phyloP scores from a whole-genome alignment of 2,797 vertebrate species.

The Microtus obscurus region DNA sequence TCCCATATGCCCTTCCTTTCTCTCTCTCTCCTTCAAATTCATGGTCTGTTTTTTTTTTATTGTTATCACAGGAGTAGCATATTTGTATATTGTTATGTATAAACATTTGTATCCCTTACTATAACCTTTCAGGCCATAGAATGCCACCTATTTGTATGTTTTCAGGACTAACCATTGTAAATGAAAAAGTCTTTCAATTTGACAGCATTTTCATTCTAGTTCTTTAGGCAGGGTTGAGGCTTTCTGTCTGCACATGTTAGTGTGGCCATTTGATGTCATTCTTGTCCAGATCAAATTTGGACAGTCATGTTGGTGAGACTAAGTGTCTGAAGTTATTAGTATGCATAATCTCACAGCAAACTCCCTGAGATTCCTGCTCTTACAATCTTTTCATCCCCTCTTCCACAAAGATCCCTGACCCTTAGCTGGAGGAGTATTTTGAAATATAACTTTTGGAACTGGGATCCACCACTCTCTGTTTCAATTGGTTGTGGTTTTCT shows the following conservation, averaged over 20 bases:
- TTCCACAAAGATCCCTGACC: too few relatives aligned
- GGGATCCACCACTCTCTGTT: not conserved
- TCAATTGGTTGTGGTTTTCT: not conserved
- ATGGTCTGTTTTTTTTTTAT: not conserved
- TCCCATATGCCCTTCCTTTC: not conserved
- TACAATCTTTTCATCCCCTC: not conserved
- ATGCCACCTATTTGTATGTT: not conserved
- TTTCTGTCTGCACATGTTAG: not conserved
- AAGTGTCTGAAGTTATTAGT: not conserved
- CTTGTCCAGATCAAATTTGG: not conserved
- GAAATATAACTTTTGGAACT: not conserved
- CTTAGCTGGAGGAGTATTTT: not conserved
- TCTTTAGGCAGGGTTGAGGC: not conserved
- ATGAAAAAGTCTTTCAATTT: constrained; percentile 8
- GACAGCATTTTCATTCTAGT: not conserved
- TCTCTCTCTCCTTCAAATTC: not conserved
- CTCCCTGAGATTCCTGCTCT: not conserved
- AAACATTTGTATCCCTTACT: not conserved
- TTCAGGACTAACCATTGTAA: not conserved
- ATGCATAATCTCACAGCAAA: not conserved
- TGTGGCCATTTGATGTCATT: not conserved
- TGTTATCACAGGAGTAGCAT: not conserved
- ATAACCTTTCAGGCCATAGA: too few relatives aligned
- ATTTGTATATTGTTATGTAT: not conserved
- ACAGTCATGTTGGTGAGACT: not conserved